phyloP scores from a whole-genome alignment of 1,140 invertebrate species.

The Agrypnia vestita region DNA sequence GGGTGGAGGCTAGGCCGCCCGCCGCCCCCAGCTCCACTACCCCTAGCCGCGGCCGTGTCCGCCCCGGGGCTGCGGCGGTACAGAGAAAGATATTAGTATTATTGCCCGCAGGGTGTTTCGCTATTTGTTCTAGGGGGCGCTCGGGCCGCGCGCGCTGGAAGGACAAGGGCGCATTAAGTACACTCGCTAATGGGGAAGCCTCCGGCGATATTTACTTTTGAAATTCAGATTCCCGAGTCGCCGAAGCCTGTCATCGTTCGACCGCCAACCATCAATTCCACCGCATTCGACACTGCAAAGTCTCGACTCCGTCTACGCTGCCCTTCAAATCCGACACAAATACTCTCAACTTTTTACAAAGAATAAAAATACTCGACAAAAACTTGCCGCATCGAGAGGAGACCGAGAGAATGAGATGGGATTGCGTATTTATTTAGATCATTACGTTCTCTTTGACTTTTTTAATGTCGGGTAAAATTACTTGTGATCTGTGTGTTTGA shows the following conservation, averaged over 20 bases:
- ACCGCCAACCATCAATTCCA: neutral
- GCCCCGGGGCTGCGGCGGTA: constrained; percentile 17
- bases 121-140: constrained; percentile 52
- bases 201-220: constrained; percentile 55
- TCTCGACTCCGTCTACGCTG: neutral
- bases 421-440: constrained; percentile 59
- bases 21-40: neutral
- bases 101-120: constrained; percentile 38
- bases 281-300: neutral
- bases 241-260: constrained; percentile 1
- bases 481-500: constrained; percentile 36
- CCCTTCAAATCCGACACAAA: neutral
- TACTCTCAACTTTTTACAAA: neutral
- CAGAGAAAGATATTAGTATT: constrained; percentile 53
- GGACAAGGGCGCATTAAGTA: constrained; percentile 8
- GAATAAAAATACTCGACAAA: no score
- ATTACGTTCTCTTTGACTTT: constrained; percentile 48
- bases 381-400: no score
- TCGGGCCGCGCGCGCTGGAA: neutral
- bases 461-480: constrained; percentile 38
- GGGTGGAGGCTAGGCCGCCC: neutral
- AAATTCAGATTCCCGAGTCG: constrained; percentile 46
- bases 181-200: constrained; percentile 55
- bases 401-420: constrained; percentile 27
- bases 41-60: constrained; percentile 7